Conservation (phyloP, 2,888 invertebrate species). For the Phengaris alcon region DNA sequence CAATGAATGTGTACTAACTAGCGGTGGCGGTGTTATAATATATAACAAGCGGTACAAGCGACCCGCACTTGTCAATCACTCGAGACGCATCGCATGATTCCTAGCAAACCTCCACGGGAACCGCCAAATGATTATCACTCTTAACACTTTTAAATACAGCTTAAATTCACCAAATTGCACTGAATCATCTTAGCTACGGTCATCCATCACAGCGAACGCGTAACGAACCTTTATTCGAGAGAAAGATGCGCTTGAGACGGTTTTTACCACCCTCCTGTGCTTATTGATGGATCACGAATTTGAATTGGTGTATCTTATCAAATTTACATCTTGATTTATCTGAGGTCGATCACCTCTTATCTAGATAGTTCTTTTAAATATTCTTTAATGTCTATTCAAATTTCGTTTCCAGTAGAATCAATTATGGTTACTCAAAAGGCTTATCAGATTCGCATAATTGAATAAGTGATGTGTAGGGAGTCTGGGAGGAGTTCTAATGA, state of each 20-base stretch:
- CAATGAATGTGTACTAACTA: slow-evolving; percentile 75
- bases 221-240: slow-evolving; percentile 74
- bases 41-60: slow-evolving; percentile 72
- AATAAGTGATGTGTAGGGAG: slow-evolving; percentile 63
- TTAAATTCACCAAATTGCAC: slow-evolving; percentile 40
- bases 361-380: slow-evolving; percentile 41
- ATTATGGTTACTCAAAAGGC: slow-evolving; percentile 56
- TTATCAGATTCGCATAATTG: slow-evolving; percentile 74
- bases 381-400: slow-evolving; percentile 41
- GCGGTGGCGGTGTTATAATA: slow-evolving; percentile 74
- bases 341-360: slow-evolving; percentile 36
- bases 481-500: slow-evolving; percentile 63
- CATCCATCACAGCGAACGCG: slow-evolving; percentile 73
- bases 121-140: slow-evolving; percentile 46
- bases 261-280: slow-evolving; percentile 59
- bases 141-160: slow-evolving; percentile 45
- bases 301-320: slow-evolving; percentile 51
- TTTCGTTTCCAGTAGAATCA: slow-evolving; percentile 52
- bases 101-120: slow-evolving; percentile 47
- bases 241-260: slow-evolving; percentile 56
- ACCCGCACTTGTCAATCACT: slow-evolving; percentile 75
- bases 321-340: slow-evolving; percentile 50
- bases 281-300: slow-evolving; percentile 64
- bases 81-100: slow-evolving; percentile 51
- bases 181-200: slow-evolving; percentile 61